Percentiles rank a stretch among this genome's conserved stretches.
Conservation (phyloP, 2,797 vertebrate species). For the Dicrostonyx torquatus region DNA sequence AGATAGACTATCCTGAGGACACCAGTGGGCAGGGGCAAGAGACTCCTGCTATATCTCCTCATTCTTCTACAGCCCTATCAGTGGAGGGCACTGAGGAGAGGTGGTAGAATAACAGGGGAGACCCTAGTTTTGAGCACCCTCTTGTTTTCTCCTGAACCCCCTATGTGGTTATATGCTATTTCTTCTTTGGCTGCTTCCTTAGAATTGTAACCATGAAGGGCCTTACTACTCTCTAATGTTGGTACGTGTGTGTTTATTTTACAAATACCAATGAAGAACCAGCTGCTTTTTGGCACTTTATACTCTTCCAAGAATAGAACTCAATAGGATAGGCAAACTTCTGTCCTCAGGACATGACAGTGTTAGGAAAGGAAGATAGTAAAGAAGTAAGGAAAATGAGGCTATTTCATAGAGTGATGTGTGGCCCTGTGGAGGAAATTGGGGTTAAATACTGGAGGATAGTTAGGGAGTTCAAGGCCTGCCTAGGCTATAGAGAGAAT, state of each 20-base stretch:
- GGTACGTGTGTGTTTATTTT: not conserved
- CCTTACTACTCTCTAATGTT: not conserved
- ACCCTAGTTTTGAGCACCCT: not conserved
- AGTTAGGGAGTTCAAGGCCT: not conserved
- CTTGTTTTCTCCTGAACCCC: not conserved
- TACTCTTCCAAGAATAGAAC: not conserved
- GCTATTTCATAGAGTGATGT: not conserved
- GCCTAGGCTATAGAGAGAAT: not conserved
- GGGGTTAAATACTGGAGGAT: not conserved
- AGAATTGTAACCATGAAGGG: not conserved
- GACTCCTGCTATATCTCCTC: not conserved
- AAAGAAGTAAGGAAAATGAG: not conserved
- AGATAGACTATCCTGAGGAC: not conserved
- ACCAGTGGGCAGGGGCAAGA: not conserved
- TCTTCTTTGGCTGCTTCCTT: constrained; percentile 18
- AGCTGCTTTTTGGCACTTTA: not conserved
- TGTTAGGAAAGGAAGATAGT: constrained; percentile 1
- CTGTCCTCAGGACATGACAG: not conserved
- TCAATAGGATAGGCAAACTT: not conserved
- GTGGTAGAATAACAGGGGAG: not conserved
- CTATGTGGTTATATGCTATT: not conserved
- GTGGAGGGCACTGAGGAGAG: not conserved
- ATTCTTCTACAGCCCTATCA: not conserved
- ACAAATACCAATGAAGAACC: not conserved
- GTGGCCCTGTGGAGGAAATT: not conserved